A percentile compares a stretch with the other conserved stretches of the same genome.
Conservation (phyloP, 2,888 invertebrate species). For the Digitonthophagus gazella region DNA sequence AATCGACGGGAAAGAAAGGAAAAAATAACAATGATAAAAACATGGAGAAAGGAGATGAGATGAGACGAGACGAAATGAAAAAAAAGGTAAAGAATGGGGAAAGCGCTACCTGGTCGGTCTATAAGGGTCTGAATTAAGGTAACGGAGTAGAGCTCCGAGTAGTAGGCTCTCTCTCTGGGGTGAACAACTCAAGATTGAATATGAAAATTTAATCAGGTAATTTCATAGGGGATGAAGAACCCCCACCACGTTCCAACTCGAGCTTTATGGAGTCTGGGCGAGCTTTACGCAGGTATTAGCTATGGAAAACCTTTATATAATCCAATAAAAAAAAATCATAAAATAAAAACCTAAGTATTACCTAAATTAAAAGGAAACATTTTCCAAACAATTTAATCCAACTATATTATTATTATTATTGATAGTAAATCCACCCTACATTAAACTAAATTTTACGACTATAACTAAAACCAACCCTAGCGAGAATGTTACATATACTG, state of each 20-base stretch:
- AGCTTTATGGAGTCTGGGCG: neutral
- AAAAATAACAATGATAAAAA: neutral
- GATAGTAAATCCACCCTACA: neutral
- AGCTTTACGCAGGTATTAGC: neutral
- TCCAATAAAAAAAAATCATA: neutral
- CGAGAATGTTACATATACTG: neutral
- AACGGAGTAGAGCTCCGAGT: conserved; percentile 33
- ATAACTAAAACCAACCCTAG: neutral
- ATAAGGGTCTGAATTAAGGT: conserved; percentile 32
- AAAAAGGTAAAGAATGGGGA: conserved; percentile 11
- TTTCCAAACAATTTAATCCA: neutral
- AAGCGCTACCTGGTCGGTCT: conserved; percentile 32
- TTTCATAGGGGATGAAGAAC: conserved; percentile 60
- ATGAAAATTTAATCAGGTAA: conserved; percentile 76
- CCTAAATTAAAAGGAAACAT: neutral
- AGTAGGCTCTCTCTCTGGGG: conserved; percentile 54
- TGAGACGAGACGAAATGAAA: conserved; percentile 9
- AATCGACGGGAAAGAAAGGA: conserved; percentile 1
- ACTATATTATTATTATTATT: neutral
- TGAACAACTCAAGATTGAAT: conserved; percentile 74
- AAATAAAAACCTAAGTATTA: neutral
- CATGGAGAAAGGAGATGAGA: neutral
- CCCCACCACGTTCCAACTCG: conserved; percentile 21
- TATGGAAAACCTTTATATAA: neutral
- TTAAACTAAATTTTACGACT: neutral